These are phyloP conservation scores for Stratiomys singularior DNA, from an alignment of 2,888 invertebrate species.

Conservation along the genomic window DNA sequence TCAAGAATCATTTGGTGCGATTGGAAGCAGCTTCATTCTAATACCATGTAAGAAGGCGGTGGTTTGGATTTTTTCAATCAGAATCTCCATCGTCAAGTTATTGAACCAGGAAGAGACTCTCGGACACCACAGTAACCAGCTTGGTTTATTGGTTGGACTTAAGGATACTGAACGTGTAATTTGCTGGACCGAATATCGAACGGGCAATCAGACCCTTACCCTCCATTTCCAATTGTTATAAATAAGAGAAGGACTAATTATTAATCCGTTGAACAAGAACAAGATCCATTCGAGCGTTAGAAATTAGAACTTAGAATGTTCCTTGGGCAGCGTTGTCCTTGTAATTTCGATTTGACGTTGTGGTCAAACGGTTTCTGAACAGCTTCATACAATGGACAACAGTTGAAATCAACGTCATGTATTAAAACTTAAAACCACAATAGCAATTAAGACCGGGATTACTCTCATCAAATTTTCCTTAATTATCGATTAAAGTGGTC, in stretches of 20 bases:
- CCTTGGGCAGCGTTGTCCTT: background rate
- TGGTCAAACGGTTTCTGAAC: background rate
- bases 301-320: background rate
- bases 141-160: too few species aligned
- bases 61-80: too few species aligned
- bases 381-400: background rate
- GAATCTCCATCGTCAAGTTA: too few species aligned
- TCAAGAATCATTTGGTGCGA: too few species aligned
- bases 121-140: too few species aligned
- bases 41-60: too few species aligned
- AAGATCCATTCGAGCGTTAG: background rate
- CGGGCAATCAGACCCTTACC: too few species aligned
- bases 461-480: slow-evolving; percentile 51
- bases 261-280: background rate
- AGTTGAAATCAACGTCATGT: slow-evolving; percentile 10
- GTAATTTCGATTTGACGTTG: background rate
- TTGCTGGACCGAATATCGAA: too few species aligned
- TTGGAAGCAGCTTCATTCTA: too few species aligned
- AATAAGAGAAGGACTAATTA: background rate
- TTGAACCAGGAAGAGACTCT: too few species aligned
- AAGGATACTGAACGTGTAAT: too few species aligned
- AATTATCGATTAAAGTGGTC: slow-evolving; percentile 51
- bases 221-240: too few species aligned
- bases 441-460: slow-evolving; percentile 48
- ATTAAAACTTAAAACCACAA: slow-evolving; percentile 46